Percentiles rank a stretch among this genome's conserved stretches.
phyloP scores from a whole-genome alignment of 2,888 invertebrate genomes.

The Julus scanicus region DNA sequence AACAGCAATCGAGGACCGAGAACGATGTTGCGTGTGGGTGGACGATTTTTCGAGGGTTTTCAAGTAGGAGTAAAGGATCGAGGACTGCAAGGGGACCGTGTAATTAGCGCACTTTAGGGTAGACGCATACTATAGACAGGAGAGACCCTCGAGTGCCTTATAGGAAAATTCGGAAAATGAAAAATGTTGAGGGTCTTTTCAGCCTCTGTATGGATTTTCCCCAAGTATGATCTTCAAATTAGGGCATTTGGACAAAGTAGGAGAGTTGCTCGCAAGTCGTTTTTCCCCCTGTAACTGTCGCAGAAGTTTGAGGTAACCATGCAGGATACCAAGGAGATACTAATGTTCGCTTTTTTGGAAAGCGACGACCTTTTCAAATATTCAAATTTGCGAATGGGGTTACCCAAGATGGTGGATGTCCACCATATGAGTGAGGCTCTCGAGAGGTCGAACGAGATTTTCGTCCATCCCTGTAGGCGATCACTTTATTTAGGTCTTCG shows the following conservation, averaged over 20 bases:
- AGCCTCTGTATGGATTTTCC: background rate
- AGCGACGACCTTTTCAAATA: too few relatives aligned
- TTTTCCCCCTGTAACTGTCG: too few relatives aligned
- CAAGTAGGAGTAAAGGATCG: background rate
- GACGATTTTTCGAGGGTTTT: constrained; percentile 11
- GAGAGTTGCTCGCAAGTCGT: too few relatives aligned
- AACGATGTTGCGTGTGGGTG: background rate
- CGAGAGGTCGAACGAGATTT: background rate
- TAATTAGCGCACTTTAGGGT: constrained; percentile 38
- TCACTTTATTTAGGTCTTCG: background rate
- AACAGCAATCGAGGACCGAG: background rate
- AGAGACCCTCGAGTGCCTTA: background rate
- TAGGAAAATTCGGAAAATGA: background rate
- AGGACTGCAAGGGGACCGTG: background rate
- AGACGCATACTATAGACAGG: background rate
- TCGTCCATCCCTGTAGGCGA: background rate
- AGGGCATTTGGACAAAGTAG: background rate
- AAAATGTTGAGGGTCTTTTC: background rate
- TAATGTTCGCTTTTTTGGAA: too few relatives aligned
- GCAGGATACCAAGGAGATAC: too few relatives aligned
- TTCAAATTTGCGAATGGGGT: too few relatives aligned
- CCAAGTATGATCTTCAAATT: background rate
- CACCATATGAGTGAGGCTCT: too few relatives aligned
- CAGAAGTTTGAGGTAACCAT: too few relatives aligned
- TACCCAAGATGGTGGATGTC: too few relatives aligned